Conservation (phyloP, 1,140 invertebrate species). For the Lordiphosa mommai region DNA sequence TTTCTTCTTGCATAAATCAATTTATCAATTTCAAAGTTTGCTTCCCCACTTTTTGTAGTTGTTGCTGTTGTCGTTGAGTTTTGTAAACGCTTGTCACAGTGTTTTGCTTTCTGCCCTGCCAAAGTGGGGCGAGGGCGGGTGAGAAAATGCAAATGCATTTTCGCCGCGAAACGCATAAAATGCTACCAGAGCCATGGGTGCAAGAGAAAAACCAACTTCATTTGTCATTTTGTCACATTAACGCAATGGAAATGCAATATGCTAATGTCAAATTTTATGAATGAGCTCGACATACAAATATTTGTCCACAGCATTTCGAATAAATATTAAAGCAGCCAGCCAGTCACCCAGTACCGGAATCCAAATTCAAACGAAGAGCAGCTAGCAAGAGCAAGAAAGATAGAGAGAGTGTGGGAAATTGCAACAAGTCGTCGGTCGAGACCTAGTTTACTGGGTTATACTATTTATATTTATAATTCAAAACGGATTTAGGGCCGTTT, state of each 20-base stretch:
- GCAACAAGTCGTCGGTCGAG: conserved; percentile 3
- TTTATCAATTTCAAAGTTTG: conserved; percentile 75
- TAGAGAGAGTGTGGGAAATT: not conserved
- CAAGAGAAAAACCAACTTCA: conserved; percentile 46
- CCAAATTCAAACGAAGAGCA: not conserved
- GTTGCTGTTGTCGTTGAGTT: conserved; percentile 43
- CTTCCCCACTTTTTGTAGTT: conserved; percentile 38
- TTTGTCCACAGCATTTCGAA: conserved; percentile 34
- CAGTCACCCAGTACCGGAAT: too few relatives aligned
- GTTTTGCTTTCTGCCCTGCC: conserved; percentile 59
- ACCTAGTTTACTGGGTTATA: too few relatives aligned
- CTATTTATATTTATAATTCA: too few relatives aligned
- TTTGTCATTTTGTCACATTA: conserved; percentile 78
- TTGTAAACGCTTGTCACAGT: conserved; percentile 75
- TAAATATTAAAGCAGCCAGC: conserved; percentile 43
- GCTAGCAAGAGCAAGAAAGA: not conserved
- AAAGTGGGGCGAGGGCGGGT: conserved; percentile 5
- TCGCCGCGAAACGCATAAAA: conserved; percentile 64
- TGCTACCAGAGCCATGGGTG: conserved; percentile 2
- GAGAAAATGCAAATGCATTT: conserved; percentile 42
- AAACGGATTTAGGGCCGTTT: too few relatives aligned
- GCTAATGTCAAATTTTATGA: conserved; percentile 76
- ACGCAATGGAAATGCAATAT: conserved; percentile 77
- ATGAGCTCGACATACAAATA: conserved; percentile 58
- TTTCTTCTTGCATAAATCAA: conserved; percentile 68